These are phyloP conservation scores for Protonemura montana DNA, from an alignment of 2,888 invertebrate species.

Conservation along the genomic window DNA sequence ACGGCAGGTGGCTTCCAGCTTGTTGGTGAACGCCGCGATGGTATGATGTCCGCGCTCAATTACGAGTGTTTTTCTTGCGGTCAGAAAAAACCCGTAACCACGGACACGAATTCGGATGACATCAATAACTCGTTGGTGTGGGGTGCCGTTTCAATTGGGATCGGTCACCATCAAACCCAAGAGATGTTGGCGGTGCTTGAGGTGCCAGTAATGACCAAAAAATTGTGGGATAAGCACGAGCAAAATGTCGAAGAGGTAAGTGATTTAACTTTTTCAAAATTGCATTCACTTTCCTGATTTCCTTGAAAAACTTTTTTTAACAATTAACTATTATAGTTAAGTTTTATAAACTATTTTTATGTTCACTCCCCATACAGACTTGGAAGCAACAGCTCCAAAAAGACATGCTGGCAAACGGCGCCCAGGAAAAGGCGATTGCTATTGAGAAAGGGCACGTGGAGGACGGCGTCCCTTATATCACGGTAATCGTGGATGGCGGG, in stretches of 20 bases:
- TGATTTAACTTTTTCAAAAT: too few species aligned
- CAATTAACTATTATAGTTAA: too few species aligned
- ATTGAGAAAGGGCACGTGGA: neutral
- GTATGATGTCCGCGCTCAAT: neutral
- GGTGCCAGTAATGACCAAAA: constrained; percentile 34
- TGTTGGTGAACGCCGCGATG: neutral
- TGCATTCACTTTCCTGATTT: too few species aligned
- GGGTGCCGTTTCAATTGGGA: constrained; percentile 42
- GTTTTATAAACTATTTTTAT: too few species aligned
- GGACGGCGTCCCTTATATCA: neutral
- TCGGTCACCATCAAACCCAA: constrained; percentile 41
- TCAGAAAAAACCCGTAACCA: neutral
- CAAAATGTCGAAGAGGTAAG: constrained; percentile 2
- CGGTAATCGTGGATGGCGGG: constrained; percentile 33
- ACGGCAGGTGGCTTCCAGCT: neutral
- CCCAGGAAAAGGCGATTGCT: neutral
- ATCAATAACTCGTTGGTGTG: constrained; percentile 41
- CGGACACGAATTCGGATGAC: neutral
- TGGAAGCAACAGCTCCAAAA: neutral
- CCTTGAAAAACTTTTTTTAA: too few species aligned
- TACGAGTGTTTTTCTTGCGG: neutral
- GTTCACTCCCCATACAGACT: neutral
- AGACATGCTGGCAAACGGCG: constrained; percentile 13
- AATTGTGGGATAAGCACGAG: constrained; percentile 39
- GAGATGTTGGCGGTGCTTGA: constrained; percentile 40